Evolutionary conservation across 2,797 vertebrate genomes (phyloP).

Genomic region (Alosa sapidissima): DNA sequence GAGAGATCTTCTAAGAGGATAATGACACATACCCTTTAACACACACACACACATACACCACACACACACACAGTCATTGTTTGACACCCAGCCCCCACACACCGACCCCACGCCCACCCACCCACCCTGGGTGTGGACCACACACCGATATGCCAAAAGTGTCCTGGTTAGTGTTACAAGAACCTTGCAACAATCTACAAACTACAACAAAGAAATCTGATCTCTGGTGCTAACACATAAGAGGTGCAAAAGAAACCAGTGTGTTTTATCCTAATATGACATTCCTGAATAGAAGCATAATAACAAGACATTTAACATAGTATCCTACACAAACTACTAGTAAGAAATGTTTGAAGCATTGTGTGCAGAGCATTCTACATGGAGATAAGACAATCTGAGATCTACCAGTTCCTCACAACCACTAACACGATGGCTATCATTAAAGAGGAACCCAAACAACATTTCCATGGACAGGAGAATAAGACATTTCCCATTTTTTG

Average conservation of each 20-base stretch:
- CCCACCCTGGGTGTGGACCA: constrained; percentile 44
- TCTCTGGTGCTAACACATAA: background rate
- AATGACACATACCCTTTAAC: constrained; percentile 38
- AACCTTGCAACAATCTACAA: background rate
- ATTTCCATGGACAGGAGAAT: background rate
- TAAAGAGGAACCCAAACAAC: background rate
- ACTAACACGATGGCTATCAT: background rate
- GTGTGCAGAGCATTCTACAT: background rate
- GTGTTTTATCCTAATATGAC: background rate
- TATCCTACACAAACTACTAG: background rate
- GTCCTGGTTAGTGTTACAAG: background rate
- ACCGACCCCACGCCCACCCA: background rate
- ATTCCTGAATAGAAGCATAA: background rate
- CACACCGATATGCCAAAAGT: constrained; percentile 37
- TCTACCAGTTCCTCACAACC: background rate
- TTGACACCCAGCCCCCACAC: constrained; percentile 38
- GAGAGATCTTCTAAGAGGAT: constrained; percentile 29
- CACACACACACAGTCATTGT: constrained; percentile 46
- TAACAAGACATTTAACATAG: background rate
- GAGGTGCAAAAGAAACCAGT: background rate
- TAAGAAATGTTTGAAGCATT: background rate
- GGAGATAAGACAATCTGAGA: background rate
- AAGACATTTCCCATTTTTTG: background rate
- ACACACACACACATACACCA: constrained; percentile 40
- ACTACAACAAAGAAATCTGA: background rate